Conservation (phyloP, 2,113 vertebrate genomes). For the Smithornis capensis region DNA sequence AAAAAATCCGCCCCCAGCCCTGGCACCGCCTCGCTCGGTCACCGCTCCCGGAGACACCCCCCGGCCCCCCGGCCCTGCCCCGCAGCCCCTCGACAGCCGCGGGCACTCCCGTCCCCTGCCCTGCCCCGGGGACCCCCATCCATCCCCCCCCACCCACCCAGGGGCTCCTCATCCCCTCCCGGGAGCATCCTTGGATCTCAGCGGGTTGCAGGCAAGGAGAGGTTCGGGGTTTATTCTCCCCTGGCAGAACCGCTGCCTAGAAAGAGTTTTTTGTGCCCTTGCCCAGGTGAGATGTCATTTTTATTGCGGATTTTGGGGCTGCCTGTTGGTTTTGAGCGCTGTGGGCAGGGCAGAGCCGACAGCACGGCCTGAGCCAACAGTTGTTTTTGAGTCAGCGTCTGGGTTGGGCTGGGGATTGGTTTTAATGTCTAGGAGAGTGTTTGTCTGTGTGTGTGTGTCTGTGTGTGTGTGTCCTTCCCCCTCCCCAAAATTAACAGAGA, state of each 20-base stretch:
- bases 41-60: conserved; percentile 58
- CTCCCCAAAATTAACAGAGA: background rate
- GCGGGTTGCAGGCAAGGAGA: background rate
- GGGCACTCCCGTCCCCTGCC: background rate
- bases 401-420: background rate
- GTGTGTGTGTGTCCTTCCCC: background rate
- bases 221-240: background rate
- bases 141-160: background rate
- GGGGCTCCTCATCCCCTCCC: background rate
- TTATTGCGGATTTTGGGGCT: background rate
- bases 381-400: conserved; percentile 38
- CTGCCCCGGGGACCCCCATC: background rate
- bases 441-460: background rate
- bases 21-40: conserved; percentile 48
- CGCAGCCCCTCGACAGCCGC: background rate
- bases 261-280: background rate
- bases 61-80: background rate
- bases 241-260: background rate
- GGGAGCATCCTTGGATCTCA: background rate
- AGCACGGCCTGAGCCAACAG: background rate
- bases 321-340: background rate
- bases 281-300: background rate
- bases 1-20: conserved; percentile 57
- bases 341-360: background rate
- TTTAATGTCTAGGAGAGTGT: background rate